phyloP scores from a whole-genome alignment of 2,113 vertebrate genomes.

The Emydura subglobosa region DNA sequence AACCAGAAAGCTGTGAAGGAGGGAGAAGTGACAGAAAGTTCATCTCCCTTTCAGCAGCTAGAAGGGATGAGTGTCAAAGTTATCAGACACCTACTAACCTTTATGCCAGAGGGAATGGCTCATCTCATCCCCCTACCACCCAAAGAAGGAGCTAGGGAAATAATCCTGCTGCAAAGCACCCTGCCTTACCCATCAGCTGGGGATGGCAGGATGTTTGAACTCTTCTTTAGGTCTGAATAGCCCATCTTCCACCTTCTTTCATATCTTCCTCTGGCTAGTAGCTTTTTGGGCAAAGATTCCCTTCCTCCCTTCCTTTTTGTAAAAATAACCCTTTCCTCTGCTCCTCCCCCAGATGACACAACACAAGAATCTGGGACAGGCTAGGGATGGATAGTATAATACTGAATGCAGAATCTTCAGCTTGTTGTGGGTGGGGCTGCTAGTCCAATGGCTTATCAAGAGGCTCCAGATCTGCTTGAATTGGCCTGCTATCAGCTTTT shows the following conservation, averaged over 20 bases:
- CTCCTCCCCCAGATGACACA: accelerated
- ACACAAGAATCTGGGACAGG: neutral
- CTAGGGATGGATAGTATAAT: accelerated
- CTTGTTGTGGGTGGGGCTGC: neutral
- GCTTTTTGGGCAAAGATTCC: neutral
- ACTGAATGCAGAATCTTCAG: accelerated
- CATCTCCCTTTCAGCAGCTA: neutral
- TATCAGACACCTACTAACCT: neutral
- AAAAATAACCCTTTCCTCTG: neutral
- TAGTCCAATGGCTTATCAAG: accelerated
- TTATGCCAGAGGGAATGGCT: no score
- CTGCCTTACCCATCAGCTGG: neutral
- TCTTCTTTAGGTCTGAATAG: neutral
- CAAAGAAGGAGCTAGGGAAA: neutral
- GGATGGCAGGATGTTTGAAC: neutral
- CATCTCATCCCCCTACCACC: neutral
- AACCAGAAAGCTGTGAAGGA: neutral
- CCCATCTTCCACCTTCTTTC: neutral
- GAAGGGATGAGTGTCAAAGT: neutral
- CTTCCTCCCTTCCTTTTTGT: neutral
- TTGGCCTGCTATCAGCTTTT: neutral
- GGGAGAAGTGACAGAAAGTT: neutral
- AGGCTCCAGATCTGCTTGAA: neutral
- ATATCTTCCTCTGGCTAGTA: accelerated
- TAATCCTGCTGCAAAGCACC: no score